Conservation (phyloP, 2,888 invertebrate genomes). For the Epinotia bilunana region DNA sequence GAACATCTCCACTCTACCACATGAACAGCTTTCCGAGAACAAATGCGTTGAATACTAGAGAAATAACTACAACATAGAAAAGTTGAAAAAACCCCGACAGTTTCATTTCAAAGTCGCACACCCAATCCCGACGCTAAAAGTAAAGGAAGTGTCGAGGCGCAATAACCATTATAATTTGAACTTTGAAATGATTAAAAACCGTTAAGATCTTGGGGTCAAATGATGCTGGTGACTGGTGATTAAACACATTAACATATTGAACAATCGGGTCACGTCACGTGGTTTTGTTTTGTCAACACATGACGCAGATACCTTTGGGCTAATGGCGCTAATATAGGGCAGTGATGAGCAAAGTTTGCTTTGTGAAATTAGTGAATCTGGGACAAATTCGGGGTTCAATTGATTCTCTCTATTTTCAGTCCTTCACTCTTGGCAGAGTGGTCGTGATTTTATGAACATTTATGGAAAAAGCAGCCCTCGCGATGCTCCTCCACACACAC, state of each 20-base stretch:
- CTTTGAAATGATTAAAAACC: neutral
- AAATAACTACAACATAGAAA: no score
- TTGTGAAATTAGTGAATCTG: neutral
- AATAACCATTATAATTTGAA: neutral
- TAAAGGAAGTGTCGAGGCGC: conserved; percentile 10
- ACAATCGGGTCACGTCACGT: conserved; percentile 14
- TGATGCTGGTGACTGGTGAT: neutral
- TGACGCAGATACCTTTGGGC: neutral
- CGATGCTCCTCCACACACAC: no score
- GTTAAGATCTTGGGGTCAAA: neutral
- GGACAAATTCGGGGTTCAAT: neutral
- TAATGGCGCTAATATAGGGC: conserved; percentile 5
- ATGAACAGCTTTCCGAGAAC: no score
- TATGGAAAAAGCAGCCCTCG: no score
- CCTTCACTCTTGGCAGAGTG: no score
- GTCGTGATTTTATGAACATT: no score
- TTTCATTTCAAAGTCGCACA: no score
- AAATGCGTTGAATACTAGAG: no score
- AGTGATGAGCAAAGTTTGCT: conserved; percentile 17
- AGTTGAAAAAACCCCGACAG: no score
- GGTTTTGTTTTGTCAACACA: conserved; percentile 32
- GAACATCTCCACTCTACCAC: no score
- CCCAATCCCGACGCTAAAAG: conserved; percentile 17
- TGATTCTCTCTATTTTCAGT: neutral
- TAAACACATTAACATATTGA: conserved; percentile 27